Percentiles rank a stretch among this genome's conserved stretches.
phyloP scores from a whole-genome alignment of 2,113 vertebrate genomes.

The Ciconia stormi region DNA sequence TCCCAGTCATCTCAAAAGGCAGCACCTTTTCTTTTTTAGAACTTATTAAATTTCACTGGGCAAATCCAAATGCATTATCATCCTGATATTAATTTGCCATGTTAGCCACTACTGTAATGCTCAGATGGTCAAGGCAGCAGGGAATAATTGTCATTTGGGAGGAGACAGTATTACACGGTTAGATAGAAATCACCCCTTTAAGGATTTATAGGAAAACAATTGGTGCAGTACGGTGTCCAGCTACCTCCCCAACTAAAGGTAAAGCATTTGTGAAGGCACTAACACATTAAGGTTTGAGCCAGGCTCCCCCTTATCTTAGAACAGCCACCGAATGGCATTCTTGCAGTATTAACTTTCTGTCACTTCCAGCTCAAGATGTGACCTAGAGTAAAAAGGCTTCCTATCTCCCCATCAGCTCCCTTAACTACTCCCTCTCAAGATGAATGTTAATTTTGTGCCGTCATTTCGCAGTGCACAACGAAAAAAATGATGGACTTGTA shows the following conservation, averaged over 20 bases:
- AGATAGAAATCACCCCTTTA: neutral
- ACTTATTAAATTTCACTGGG: neutral
- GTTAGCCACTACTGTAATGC: neutral
- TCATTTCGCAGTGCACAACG: neutral
- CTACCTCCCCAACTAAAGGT: neutral
- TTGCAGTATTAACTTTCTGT: constrained; percentile 56
- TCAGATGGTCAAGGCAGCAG: neutral
- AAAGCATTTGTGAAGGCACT: neutral
- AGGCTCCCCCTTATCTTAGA: constrained; percentile 22
- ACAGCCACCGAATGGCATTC: constrained; percentile 37
- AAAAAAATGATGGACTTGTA: neutral
- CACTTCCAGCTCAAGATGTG: constrained; percentile 20
- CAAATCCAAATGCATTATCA: neutral
- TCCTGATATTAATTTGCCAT: neutral
- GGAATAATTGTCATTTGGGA: neutral
- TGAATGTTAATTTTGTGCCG: neutral
- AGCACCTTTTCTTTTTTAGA: neutral
- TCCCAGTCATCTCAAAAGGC: neutral
- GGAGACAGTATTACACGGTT: neutral
- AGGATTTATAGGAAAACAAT: constrained; percentile 10
- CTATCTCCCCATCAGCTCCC: neutral
- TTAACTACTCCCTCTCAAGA: neutral
- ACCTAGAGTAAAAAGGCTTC: constrained; percentile 25
- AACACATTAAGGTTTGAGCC: neutral
- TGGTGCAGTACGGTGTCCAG: neutral